phyloP scores from a whole-genome alignment of 2,888 invertebrate genomes.

The Netelia melanura region DNA sequence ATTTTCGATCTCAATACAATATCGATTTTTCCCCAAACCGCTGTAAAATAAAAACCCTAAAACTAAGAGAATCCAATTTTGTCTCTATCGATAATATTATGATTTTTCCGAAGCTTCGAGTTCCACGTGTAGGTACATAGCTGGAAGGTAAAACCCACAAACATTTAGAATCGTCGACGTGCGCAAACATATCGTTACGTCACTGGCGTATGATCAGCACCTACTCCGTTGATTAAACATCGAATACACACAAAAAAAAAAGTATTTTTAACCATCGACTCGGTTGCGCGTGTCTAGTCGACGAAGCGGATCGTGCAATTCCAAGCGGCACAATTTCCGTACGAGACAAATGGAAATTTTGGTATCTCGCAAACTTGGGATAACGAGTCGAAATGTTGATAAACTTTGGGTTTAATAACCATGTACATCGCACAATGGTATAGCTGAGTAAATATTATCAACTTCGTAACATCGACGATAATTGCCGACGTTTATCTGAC shows the following conservation, averaged over 20 bases:
- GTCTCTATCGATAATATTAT: too few relatives aligned
- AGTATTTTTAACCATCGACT: too few relatives aligned
- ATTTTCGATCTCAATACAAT: too few relatives aligned
- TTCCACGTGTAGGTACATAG: too few relatives aligned
- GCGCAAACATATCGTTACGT: too few relatives aligned
- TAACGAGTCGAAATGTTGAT: conserved; percentile 16
- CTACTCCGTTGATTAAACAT: not conserved
- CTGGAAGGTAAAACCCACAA: too few relatives aligned
- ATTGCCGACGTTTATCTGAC: conserved; percentile 59
- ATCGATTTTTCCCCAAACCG: too few relatives aligned
- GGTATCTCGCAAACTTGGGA: not conserved
- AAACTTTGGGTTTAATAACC: not conserved
- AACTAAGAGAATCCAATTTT: too few relatives aligned
- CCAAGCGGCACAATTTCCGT: not conserved
- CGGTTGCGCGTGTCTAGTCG: not conserved
- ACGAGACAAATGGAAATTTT: conserved; percentile 20
- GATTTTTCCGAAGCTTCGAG: too few relatives aligned
- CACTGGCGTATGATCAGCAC: not conserved
- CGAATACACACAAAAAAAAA: not conserved
- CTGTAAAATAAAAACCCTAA: too few relatives aligned
- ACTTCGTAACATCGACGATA: conserved; percentile 27
- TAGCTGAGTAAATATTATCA: conserved; percentile 34
- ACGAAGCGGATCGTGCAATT: too few relatives aligned
- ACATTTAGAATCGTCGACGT: too few relatives aligned
- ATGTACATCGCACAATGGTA: conserved; percentile 26